Percentiles rank a stretch among this genome's conserved stretches.
These are phyloP conservation scores for Electrophaes corylata DNA, from an alignment of 2,888 invertebrate species.

Conservation along the genomic window DNA sequence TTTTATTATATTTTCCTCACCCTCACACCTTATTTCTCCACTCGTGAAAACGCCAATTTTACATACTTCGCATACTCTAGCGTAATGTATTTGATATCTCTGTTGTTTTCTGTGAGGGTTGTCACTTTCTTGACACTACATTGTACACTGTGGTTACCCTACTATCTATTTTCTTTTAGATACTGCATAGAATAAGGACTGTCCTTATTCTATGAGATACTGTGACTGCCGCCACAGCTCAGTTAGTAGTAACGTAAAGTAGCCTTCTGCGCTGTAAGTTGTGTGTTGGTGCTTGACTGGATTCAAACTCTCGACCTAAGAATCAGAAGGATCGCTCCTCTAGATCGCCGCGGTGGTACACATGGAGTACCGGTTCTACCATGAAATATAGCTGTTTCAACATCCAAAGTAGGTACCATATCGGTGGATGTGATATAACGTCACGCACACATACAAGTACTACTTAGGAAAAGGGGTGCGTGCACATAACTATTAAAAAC, in stretches of 20 bases:
- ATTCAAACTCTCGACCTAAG: too few relatives aligned
- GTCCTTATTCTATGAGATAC: too few relatives aligned
- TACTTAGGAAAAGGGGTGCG: constrained; percentile 6
- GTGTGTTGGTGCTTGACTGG: too few relatives aligned
- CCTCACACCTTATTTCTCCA: constrained; percentile 70
- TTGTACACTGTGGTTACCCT: too few relatives aligned
- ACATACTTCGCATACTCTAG: constrained; percentile 67
- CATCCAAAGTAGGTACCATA: constrained; percentile 25
- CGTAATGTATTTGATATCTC: constrained; percentile 63
- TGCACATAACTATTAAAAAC: constrained; percentile 11
- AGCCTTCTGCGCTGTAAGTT: too few relatives aligned
- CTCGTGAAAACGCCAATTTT: constrained; percentile 79
- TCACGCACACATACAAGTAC: constrained; percentile 24
- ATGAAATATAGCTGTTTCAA: constrained; percentile 6
- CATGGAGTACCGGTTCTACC: too few relatives aligned
- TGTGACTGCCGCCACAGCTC: too few relatives aligned
- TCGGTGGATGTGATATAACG: constrained; percentile 16
- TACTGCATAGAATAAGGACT: too few relatives aligned
- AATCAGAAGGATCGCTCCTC: too few relatives aligned
- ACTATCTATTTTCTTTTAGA: too few relatives aligned
- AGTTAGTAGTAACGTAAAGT: too few relatives aligned
- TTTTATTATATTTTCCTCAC: constrained; percentile 57
- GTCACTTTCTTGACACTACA: constrained; percentile 1
- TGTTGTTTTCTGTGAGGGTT: constrained; percentile 30
- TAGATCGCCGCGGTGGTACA: too few relatives aligned